phyloP scores from a whole-genome alignment of 1,140 invertebrate genomes.

The Drosophila melanogaster region DNA sequence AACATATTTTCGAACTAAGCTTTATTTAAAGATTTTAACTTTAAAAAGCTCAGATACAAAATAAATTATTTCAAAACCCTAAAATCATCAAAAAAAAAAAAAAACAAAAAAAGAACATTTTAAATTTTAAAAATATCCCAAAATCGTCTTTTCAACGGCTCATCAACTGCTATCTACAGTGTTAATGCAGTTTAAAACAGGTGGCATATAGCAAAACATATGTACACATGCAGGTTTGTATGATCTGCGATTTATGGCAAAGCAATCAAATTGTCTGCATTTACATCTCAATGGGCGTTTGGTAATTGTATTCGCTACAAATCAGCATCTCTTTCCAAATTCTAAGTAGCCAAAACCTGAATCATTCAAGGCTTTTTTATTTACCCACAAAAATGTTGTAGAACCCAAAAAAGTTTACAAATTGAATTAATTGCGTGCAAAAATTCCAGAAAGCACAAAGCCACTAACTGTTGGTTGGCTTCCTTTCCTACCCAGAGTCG shows the following conservation, averaged over 20 bases:
- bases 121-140: too few species aligned
- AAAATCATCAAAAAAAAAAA: too few species aligned
- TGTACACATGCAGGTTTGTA: conserved; percentile 9
- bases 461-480: conserved; percentile 56
- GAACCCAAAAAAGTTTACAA: conserved; percentile 42
- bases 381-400: conserved; percentile 19
- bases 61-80: too few species aligned
- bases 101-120: too few species aligned
- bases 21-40: too few species aligned
- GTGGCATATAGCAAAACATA: conserved; percentile 28
- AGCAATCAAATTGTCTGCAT: background rate
- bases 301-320: background rate
- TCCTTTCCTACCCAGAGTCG: background rate
- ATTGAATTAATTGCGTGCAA: conserved; percentile 66
- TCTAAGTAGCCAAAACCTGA: background rate
- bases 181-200: background rate
- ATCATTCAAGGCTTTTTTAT: conserved; percentile 31
- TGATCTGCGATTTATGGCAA: background rate
- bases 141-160: too few species aligned
- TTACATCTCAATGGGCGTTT: background rate
- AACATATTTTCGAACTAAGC: too few species aligned
- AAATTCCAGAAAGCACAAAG: conserved; percentile 50
- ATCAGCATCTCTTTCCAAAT: background rate
- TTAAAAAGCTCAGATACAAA: too few species aligned
- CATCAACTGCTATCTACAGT: too few species aligned